Evolutionary conservation across 2,797 vertebrate species (phyloP).

Genomic region (Spheniscus humboldti): DNA sequence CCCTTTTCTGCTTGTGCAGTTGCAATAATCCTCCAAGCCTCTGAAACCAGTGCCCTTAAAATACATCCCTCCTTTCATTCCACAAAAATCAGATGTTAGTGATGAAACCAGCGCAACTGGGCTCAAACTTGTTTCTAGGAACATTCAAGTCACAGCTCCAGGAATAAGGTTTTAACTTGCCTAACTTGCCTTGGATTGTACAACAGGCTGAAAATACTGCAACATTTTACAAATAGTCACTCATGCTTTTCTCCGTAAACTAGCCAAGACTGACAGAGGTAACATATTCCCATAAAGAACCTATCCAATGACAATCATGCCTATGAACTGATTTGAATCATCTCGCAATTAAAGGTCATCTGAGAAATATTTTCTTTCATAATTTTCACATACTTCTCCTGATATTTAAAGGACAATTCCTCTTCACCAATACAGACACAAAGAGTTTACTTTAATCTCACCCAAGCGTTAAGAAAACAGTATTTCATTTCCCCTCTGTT

Average conservation of each 20-base stretch:
- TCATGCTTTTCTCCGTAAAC: neutral
- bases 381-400: neutral
- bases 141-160: neutral
- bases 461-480: neutral
- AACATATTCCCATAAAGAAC: neutral
- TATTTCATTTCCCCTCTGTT: neutral
- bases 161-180: neutral
- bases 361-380: neutral
- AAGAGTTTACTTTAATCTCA: neutral
- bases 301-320: neutral
- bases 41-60: neutral
- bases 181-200: neutral
- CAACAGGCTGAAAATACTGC: neutral
- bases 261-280: neutral
- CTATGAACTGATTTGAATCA: neutral
- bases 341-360: neutral
- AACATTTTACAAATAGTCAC: neutral
- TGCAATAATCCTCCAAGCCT: neutral
- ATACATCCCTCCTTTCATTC: neutral
- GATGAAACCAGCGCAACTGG: neutral
- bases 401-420: neutral
- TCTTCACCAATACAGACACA: neutral
- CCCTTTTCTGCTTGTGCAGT: neutral
- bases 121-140: neutral
- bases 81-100: neutral